Conservation (phyloP, 1,140 invertebrate species). For the Diuraphis noxia region DNA sequence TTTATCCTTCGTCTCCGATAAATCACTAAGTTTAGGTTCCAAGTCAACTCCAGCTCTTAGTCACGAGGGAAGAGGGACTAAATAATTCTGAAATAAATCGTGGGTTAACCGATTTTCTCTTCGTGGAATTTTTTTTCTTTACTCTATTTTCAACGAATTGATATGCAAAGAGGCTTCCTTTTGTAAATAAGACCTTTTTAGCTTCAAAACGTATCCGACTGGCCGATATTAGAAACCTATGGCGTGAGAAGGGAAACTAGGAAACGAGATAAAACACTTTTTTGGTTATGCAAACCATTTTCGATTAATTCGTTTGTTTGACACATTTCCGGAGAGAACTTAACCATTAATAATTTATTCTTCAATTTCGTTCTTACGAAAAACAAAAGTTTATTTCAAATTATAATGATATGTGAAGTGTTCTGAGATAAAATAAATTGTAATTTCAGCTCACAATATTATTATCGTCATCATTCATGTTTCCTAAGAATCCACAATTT, state of each 20-base stretch:
- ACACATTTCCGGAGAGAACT: conserved; percentile 21
- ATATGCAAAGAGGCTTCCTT: conserved; percentile 51
- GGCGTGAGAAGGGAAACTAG: not conserved
- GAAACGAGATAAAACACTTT: conserved; percentile 45
- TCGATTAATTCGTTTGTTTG: conserved; percentile 47
- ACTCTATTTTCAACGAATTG: conserved; percentile 7
- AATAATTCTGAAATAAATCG: conserved; percentile 53
- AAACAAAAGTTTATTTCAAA: not conserved
- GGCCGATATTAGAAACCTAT: conserved; percentile 49
- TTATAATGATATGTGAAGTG: too few relatives aligned
- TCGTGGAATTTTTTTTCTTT: not conserved
- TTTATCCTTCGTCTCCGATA: not conserved
- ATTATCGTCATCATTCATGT: not conserved
- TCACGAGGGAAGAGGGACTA: conserved; percentile 4
- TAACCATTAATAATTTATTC: conserved; percentile 15
- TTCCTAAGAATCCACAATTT: not conserved
- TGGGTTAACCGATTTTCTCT: conserved; percentile 35
- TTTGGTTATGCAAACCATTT: conserved; percentile 42
- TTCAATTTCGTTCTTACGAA: not conserved
- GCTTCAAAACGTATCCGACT: conserved; percentile 21
- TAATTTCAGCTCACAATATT: not conserved
- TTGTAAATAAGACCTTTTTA: conserved; percentile 53
- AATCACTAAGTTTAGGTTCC: conserved; percentile 45
- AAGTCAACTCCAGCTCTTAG: not conserved
- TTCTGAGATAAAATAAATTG: not conserved